A percentile compares a stretch with the other conserved stretches of the same genome.
Evolutionary conservation across 2,113 vertebrate species (phyloP).

Genomic region (Lepus americanus): DNA sequence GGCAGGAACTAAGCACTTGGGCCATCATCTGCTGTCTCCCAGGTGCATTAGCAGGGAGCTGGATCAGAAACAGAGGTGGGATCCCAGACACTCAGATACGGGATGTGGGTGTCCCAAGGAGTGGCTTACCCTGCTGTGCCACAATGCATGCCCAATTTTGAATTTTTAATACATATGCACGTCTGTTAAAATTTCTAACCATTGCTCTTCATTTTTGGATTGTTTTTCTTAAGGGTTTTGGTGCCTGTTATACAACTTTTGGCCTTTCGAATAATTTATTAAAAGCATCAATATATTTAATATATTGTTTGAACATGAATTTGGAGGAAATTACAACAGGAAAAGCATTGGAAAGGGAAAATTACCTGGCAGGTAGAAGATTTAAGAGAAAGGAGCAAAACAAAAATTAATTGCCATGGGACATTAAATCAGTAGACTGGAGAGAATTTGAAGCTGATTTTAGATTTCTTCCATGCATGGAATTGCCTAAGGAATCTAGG

Average conservation of each 20-base stretch:
- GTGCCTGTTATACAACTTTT: constrained; percentile 59
- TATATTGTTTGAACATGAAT: constrained; percentile 72
- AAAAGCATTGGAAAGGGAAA: constrained; percentile 6
- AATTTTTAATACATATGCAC: constrained; percentile 55
- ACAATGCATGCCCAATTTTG: no score
- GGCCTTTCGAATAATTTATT: constrained; percentile 67
- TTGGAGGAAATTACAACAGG: neutral
- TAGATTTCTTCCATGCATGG: constrained; percentile 1
- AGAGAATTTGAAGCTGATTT: constrained; percentile 52
- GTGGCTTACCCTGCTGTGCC: no score
- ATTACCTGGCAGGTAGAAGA: constrained; percentile 19
- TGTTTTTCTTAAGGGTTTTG: constrained; percentile 45
- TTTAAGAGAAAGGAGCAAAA: constrained; percentile 28
- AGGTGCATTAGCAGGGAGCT: no score
- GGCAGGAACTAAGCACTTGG: no score
- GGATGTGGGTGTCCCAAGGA: no score
- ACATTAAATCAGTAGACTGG: neutral
- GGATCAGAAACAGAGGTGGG: no score
- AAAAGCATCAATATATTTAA: constrained; percentile 49
- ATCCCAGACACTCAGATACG: no score
- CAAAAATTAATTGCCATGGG: constrained; percentile 10
- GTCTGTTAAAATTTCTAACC: constrained; percentile 60
- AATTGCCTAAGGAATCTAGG: constrained; percentile 32
- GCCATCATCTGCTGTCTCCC: no score
- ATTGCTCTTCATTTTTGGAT: constrained; percentile 38